A percentile compares a stretch with the other conserved stretches of the same genome.
Conservation (phyloP, 2,113 vertebrate species). For the Bubo blakistoni region DNA sequence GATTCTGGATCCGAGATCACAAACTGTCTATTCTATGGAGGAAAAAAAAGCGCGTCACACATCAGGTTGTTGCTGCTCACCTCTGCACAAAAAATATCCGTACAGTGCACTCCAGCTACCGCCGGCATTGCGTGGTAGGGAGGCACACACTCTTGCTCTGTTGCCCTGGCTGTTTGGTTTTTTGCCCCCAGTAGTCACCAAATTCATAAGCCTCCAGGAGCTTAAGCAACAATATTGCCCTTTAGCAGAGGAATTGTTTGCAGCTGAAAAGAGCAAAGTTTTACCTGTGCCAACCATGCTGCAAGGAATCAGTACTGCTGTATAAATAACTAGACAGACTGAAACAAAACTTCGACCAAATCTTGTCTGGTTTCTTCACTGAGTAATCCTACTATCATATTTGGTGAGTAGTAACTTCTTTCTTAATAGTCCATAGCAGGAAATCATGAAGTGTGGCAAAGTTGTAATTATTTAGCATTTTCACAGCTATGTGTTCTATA, state of each 20-base stretch:
- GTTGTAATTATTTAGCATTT: not conserved
- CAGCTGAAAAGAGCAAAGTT: not conserved
- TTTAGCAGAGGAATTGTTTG: not conserved
- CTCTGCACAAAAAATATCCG: not conserved
- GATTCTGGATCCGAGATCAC: not conserved
- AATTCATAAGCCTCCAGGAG: not conserved
- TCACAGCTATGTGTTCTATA: not conserved
- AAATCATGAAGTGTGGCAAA: not conserved
- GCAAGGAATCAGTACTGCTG: not conserved
- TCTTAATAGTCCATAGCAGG: not conserved
- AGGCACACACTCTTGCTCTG: not conserved
- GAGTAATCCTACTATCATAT: not conserved
- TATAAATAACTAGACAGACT: not conserved
- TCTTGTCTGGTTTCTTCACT: not conserved
- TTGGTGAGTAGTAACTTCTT: not conserved
- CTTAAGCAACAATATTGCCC: not conserved
- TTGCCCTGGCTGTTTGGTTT: not conserved
- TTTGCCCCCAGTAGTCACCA: not conserved
- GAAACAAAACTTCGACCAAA: not conserved
- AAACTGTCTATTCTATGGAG: accelerated
- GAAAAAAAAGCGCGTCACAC: accelerated
- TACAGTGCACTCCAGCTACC: not conserved
- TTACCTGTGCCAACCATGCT: not conserved
- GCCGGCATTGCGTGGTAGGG: not conserved
- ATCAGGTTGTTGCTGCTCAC: not conserved